phyloP scores from a whole-genome alignment of 1,140 invertebrate genomes.

The Drosophila rufa region DNA sequence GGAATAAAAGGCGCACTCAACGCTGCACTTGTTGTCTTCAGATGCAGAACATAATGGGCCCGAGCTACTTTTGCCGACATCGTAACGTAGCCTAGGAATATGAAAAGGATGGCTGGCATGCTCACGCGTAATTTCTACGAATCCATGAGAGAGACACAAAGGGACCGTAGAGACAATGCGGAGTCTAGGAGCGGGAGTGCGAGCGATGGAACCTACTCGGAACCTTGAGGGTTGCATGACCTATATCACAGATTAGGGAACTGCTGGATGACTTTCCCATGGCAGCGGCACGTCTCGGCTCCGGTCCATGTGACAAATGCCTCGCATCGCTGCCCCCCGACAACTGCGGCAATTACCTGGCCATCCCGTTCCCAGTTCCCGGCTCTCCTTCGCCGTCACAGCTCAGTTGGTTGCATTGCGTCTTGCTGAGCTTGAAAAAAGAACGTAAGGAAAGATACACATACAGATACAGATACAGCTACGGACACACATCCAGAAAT shows the following conservation, averaged over 20 bases:
- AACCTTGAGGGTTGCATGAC: constrained; percentile 83
- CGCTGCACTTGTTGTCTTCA: constrained; percentile 67
- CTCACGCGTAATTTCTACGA: constrained; percentile 74
- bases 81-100: constrained; percentile 4
- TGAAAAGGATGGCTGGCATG: constrained; percentile 43
- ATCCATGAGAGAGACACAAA: constrained; percentile 52
- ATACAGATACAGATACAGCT: neutral
- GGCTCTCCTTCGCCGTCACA: constrained; percentile 58
- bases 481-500: constrained; percentile 26
- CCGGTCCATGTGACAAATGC: constrained; percentile 78
- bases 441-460: constrained; percentile 8
- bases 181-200: constrained; percentile 17
- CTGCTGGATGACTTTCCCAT: constrained; percentile 69
- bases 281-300: constrained; percentile 68
- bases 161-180: constrained; percentile 62
- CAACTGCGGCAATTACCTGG: constrained; percentile 77
- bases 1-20: constrained; percentile 77
- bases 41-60: constrained; percentile 43
- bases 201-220: constrained; percentile 44
- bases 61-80: constrained; percentile 41
- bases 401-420: constrained; percentile 72
- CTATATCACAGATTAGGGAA: constrained; percentile 77
- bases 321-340: constrained; percentile 73
- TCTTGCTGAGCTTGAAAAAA: constrained; percentile 62
- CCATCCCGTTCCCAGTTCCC: constrained; percentile 12